phyloP scores from a whole-genome alignment of 1,140 invertebrate species.

The Elysia chlorotica region DNA sequence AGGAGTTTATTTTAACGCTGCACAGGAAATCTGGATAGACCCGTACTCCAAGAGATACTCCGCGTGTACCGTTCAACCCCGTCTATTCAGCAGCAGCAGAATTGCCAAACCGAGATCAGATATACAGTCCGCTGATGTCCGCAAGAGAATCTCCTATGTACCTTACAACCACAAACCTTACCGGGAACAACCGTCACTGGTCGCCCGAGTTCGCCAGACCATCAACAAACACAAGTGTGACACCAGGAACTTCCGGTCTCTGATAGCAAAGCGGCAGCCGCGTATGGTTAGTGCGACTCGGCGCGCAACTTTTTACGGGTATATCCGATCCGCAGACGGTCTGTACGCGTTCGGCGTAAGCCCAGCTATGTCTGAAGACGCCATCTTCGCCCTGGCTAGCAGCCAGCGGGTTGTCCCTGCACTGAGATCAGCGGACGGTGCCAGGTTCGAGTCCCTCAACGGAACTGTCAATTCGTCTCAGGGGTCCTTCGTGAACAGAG shows the following conservation, averaged over 20 bases:
- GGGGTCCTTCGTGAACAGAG: too few relatives aligned
- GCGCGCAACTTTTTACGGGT: neutral
- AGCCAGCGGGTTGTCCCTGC: too few relatives aligned
- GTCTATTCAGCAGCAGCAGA: neutral
- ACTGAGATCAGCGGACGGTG: neutral
- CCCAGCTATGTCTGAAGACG: neutral
- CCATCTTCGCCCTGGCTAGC: neutral
- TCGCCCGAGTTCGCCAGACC: neutral
- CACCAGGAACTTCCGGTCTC: neutral
- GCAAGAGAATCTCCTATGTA: neutral
- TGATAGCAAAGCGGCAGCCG: neutral
- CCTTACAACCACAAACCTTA: too few relatives aligned
- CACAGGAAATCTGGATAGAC: neutral
- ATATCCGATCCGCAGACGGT: neutral
- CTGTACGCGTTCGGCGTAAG: conserved; percentile 4
- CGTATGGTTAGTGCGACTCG: neutral
- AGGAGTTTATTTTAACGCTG: neutral
- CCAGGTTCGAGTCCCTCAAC: too few relatives aligned
- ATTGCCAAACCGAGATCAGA: neutral
- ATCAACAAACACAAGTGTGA: neutral
- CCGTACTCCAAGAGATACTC: neutral
- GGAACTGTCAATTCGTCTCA: too few relatives aligned
- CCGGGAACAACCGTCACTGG: neutral
- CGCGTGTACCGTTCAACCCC: neutral
- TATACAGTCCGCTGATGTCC: neutral